These are phyloP conservation scores for Pristis pectinata DNA, from an alignment of 2,797 vertebrate genomes.

Conservation along the genomic window DNA sequence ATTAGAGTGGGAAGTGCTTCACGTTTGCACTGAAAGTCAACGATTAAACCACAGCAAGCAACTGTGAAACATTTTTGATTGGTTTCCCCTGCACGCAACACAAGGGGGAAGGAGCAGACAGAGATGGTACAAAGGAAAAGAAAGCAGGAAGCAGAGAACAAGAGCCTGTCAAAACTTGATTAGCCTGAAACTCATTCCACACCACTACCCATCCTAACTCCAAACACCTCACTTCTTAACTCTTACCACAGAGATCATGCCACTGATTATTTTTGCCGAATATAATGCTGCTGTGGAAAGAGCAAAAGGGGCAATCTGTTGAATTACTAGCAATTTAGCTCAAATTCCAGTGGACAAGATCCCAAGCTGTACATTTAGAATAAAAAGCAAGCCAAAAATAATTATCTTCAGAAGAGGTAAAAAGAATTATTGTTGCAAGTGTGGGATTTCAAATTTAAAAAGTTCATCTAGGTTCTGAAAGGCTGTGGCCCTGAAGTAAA, in stretches of 20 bases:
- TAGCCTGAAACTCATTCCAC: not conserved
- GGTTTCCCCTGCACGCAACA: not conserved
- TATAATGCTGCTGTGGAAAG: not conserved
- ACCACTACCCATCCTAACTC: not conserved
- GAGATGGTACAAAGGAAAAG: not conserved
- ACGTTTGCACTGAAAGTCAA: not conserved
- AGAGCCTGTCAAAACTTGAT: not conserved
- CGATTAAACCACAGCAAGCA: not conserved
- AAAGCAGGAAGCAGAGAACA: not conserved
- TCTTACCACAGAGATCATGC: not conserved
- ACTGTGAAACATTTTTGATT: not conserved
- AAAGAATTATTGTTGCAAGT: too few relatives aligned
- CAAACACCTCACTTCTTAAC: not conserved
- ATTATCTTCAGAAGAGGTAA: not conserved
- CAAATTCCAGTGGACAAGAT: not conserved
- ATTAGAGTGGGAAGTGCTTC: not conserved
- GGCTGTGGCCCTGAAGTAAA: not conserved
- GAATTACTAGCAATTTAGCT: not conserved
- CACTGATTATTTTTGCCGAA: not conserved
- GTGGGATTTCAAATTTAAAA: too few relatives aligned
- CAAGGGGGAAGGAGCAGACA: too few relatives aligned
- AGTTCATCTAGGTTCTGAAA: not conserved
- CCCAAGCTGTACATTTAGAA: not conserved
- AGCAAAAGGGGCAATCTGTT: not conserved
- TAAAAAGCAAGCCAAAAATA: not conserved